Evolutionary conservation across 2,113 vertebrate species (phyloP), one percentile per base, ranked within the genome.

Genomic region (Lamprologus tigripictilis): DNA sequence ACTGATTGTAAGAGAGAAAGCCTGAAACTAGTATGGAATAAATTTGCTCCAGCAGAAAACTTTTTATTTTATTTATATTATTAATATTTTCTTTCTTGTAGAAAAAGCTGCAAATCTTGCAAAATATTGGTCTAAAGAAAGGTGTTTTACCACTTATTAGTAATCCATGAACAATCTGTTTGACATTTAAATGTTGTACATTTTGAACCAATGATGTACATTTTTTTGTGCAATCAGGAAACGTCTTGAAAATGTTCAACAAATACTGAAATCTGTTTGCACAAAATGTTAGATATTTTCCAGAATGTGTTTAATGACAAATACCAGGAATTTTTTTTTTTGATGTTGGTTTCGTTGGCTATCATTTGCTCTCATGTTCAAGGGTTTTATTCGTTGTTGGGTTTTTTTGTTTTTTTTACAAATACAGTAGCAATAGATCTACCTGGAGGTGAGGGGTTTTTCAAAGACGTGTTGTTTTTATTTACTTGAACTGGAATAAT

Each of bases 401-500:
- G 3, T 26, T 13, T 55, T 12, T 89, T 68, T 90, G 1, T 2
- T 33, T 12, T 63, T 66, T 66, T n/a, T 5, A 66, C 61, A 37
- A 66, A 66, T 16, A 88, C 83, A 82, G 93, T 95, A 96, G 93
- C 96, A 96, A 93, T 87, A 93, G 92, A 92, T 42, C 45, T 40
- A 33, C 33, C 19, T 86, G 83, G 81, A 81, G 37, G 19, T 83
- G 23, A 51, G 14, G 23, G 35, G 4, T 92, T 92, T 90, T 55
- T 66, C 61, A 86, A 84, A 82, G 5, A 33, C 31, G 9, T 16
- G 23, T 78, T 82, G 21, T 89, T 90, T 89, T 88, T 58, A 55
- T 91, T 88, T 78, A 84, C 71, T 76, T 78, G 12, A 88, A 83
- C 31, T 89, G 35, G 87, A 71, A 73, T 71, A 13, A 54, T 58